Base-by-base conservation (phyloP, 2,888 invertebrate genomes). In the Pherbina coryleti region DNA sequence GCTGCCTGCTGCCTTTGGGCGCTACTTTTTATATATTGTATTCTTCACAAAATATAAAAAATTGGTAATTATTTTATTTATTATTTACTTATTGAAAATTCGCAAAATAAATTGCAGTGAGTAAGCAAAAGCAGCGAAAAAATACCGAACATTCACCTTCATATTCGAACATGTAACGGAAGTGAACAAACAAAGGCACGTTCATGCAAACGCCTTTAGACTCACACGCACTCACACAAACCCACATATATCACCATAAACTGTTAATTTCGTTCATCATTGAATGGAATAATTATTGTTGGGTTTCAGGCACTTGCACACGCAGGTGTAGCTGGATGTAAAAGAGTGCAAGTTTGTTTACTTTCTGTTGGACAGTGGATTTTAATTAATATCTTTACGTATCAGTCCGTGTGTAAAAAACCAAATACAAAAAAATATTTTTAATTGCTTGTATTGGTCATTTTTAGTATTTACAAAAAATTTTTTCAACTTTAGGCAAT, bases 251-350 rank as follows among this genome's bases (percentile, higher is more conserved):
- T 22, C 11, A 28, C 0, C 14, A 28, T 25, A 66, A 66, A 51
- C 66, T 76, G 77, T 78, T 75, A 70, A 78, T 80, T 78, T 78
- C 31, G 79, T 57, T 75, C 76, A 62, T 75, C 76, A 79, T 28
- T 74, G 76, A 77, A 55, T 76, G 37, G 71, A 79, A 78, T 80
- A 79, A 79, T 80, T 78, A 76, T 62, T 67, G 75, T 14, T 49
- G 66, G 60, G 72, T 75, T 55, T 34, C 28, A 22, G 53, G 62
- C 66, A 19, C 64, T 69, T 64, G 22, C 37, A 62, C 17, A 31
- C 19, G 22, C 37, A 14, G 11, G 51, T 49, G 7, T 57, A 19
- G 28, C 9, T 77, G 37, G 17, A 37, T 44, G 49, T 60, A 25
- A n/a, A 37, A n/a, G 37, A 19, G 53, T 57, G 49, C 55, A 28